phyloP scores from a whole-genome alignment of 2,888 invertebrate species.

The Cotesia congregata region DNA sequence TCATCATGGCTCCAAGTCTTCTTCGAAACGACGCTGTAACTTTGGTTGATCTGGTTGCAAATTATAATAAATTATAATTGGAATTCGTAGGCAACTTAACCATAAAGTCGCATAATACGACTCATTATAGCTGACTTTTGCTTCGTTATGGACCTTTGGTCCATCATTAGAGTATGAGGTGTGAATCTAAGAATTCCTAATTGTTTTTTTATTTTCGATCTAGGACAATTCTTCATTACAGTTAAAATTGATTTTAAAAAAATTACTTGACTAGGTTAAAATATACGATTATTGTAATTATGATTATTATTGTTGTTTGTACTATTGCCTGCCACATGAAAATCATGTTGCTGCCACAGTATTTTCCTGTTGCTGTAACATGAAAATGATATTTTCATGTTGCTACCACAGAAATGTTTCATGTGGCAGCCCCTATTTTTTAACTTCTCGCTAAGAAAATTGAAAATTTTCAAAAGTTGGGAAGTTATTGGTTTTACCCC shows the following conservation, averaged over 20 bases:
- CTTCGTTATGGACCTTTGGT: not conserved
- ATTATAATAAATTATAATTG: not conserved
- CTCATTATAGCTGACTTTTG: not conserved
- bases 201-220: too few relatives aligned
- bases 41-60: not conserved
- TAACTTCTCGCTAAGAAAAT: too few relatives aligned
- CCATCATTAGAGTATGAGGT: not conserved
- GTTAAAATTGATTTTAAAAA: not conserved
- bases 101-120: slow-evolving; percentile 2
- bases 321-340: too few relatives aligned
- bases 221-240: not conserved
- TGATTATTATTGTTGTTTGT: too few relatives aligned
- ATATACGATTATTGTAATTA: too few relatives aligned
- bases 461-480: too few relatives aligned
- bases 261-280: not conserved
- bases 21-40: not conserved
- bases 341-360: too few relatives aligned
- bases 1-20: not conserved
- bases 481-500: too few relatives aligned
- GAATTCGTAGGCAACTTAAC: not conserved
- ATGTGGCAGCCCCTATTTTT: too few relatives aligned
- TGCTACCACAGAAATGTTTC: too few relatives aligned
- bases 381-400: too few relatives aligned
- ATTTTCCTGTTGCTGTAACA: too few relatives aligned
- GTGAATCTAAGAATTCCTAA: not conserved